Base-by-base conservation (phyloP, 2,113 vertebrate genomes). In the Mastomys natalensis region DNA sequence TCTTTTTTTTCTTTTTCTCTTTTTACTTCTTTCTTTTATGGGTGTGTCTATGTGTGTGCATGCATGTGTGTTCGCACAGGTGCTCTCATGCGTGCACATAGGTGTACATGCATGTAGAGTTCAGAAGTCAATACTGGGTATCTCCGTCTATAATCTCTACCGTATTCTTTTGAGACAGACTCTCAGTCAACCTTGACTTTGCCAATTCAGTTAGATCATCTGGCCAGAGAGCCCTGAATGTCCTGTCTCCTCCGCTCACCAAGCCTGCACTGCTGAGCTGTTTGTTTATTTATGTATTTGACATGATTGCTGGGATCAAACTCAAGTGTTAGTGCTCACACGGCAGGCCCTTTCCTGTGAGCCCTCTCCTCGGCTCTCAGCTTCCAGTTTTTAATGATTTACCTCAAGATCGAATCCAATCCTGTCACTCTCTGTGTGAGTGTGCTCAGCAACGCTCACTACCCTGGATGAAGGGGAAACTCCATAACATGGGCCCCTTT, bases 401-500 rank as follows among this genome's bases (percentile, higher is more conserved):
- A 29, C 74, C 87, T 84, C 78, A 68, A 66, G 80, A 34, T 78
- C 40, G 3, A 26, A 73, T 73, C 37, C n/a, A 40, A 3, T 58
- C 60, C 72, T 29, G 0, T 76, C 87, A 58, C 62, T 51, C 21
- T 51, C 12, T 66, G 58, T 80, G 17, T 45, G 16, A 66, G 21
- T 62, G 40, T 11, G 9, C 58, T 62, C 5, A 7, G 21, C 0
- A 7, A 22, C 24, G 48, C 84, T 76, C 4, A 0, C 43, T 19
- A 37, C 40, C 15, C 43, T 26, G 80, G 0, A 40, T 3, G 48
- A 58, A 84, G 60, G 31, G 4, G 80, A 76, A 21, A 4, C 21
- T 12, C 15, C 48, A 45, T 45, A 16, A 0, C 10, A 51, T n/a
- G 3, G 2, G 1, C 13, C n/a, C 15, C 43, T 40, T n/a, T 55